Evolutionary conservation across 1,140 invertebrate genomes (phyloP).

Genomic region (Aphis gossypii): DNA sequence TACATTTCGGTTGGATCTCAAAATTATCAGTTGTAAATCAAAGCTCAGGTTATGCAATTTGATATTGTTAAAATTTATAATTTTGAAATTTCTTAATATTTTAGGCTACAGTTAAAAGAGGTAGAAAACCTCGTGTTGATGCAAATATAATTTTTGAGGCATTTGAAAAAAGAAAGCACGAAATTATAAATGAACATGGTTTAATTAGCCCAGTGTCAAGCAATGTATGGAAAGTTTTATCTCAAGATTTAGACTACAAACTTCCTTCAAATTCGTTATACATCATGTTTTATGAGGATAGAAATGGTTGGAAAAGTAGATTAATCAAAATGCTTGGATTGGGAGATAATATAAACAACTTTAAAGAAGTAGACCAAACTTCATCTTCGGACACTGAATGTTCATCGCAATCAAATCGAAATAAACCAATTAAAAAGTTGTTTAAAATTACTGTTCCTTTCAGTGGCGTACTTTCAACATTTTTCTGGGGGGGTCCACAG

Average conservation of each 20-base stretch:
- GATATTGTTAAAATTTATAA: no score
- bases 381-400: neutral
- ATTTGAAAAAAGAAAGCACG: neutral
- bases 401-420: neutral
- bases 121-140: neutral
- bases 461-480: no score
- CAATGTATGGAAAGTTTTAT: neutral
- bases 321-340: neutral
- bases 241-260: neutral
- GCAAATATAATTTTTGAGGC: neutral
- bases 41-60: no score
- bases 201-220: neutral
- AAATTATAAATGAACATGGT: neutral
- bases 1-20: no score
- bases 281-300: neutral
- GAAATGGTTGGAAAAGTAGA: neutral
- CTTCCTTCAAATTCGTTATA: neutral
- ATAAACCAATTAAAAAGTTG: neutral
- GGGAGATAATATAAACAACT: neutral
- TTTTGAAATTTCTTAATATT: no score
- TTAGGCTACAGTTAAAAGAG: no score
- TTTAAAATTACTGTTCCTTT: neutral
- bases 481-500: no score
- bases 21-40: no score
- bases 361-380: neutral